Conservation (phyloP, 2,888 invertebrate species). For the Megamerina dolium region DNA sequence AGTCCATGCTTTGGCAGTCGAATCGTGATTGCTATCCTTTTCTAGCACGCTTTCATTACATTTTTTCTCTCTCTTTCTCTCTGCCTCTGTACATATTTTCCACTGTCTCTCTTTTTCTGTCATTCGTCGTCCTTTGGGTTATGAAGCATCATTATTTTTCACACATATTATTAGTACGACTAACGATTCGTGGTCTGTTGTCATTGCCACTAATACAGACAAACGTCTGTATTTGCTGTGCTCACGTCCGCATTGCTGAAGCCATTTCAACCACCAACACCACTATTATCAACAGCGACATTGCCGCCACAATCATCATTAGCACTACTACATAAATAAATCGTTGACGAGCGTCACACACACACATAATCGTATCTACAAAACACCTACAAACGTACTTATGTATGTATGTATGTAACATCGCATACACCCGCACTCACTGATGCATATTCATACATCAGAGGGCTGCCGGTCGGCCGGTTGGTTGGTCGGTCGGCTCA, state of each 20-base stretch:
- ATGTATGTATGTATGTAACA: too few species aligned
- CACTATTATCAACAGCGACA: slow-evolving; percentile 2
- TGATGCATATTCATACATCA: too few species aligned
- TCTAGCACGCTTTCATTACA: background rate
- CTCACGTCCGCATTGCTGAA: slow-evolving; percentile 9
- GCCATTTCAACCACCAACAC: slow-evolving; percentile 2
- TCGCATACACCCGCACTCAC: too few species aligned
- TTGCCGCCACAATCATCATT: too few species aligned
- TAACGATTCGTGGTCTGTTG: slow-evolving; percentile 40
- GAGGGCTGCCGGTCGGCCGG: too few species aligned
- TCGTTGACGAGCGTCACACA: background rate
- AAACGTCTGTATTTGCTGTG: background rate
- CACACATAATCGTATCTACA: background rate
- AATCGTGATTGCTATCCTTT: background rate
- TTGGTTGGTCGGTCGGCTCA: too few species aligned
- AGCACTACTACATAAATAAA: background rate
- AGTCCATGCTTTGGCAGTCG: too few species aligned
- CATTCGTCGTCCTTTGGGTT: slow-evolving; percentile 14
- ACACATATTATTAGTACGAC: slow-evolving; percentile 43
- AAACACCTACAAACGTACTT: background rate
- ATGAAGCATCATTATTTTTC: slow-evolving; percentile 37
- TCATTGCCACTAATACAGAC: slow-evolving; percentile 12
- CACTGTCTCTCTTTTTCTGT: too few species aligned
- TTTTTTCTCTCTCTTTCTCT: background rate
- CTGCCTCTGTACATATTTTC: too few species aligned